A percentile compares a stretch with the other conserved stretches of the same genome.
phyloP scores from a whole-genome alignment of 2,797 vertebrate genomes.

The Picus viridis region DNA sequence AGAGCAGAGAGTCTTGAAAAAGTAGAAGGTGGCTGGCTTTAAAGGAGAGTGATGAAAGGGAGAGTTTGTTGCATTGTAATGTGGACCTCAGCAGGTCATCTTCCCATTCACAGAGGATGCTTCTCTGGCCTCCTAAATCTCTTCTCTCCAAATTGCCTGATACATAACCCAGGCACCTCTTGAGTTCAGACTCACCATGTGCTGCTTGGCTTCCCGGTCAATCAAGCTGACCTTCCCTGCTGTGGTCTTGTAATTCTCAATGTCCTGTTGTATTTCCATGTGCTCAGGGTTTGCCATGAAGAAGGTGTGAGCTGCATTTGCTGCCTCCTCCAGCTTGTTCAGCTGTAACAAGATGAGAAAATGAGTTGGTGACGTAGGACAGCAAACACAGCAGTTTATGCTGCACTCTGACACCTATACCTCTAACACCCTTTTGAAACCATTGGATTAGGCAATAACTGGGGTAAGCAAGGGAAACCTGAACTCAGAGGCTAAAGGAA shows the following conservation, averaged over 20 bases:
- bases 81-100: neutral
- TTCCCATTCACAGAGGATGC: neutral
- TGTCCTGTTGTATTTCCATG: conserved; percentile 90
- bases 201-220: conserved; percentile 87
- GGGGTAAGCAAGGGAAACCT: neutral
- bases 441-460: neutral
- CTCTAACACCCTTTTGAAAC: neutral
- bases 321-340: conserved; percentile 89
- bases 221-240: conserved; percentile 83
- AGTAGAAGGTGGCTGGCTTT: neutral
- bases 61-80: neutral
- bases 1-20: neutral
- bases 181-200: conserved; percentile 84
- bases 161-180: neutral
- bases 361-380: neutral
- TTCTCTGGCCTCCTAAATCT: neutral
- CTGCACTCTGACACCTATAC: neutral
- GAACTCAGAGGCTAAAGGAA: neutral
- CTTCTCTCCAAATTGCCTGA: neutral
- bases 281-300: conserved; percentile 98
- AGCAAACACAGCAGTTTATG: neutral
- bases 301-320: conserved; percentile 94
- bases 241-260: conserved; percentile 88
- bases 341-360: conserved; percentile 76
- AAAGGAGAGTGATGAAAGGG: neutral